These are phyloP conservation scores for Ceyx margarethae DNA, from an alignment of 2,113 vertebrate genomes.

Conservation along the genomic window DNA sequence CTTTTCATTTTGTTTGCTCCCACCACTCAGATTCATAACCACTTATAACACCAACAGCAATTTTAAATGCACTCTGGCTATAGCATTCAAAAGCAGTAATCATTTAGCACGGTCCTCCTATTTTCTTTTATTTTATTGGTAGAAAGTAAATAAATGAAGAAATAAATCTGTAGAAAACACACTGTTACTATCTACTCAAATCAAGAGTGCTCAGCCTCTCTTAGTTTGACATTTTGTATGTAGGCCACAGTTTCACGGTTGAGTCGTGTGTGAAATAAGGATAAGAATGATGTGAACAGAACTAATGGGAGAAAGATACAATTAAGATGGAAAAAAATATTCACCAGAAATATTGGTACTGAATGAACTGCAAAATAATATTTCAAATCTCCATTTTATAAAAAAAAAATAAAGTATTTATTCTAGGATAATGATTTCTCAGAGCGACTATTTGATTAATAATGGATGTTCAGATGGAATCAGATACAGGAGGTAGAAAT, in stretches of 20 bases:
- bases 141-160: neutral
- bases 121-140: neutral
- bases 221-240: neutral
- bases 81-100: neutral
- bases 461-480: conserved; percentile 27
- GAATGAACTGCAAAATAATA: neutral
- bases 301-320: neutral
- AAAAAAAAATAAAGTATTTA: conserved; percentile 23
- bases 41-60: neutral
- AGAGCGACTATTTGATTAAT: conserved; percentile 30
- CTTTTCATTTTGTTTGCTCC: neutral
- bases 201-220: neutral
- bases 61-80: neutral
- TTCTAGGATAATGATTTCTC: conserved; percentile 27
- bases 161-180: neutral
- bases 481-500: conserved; percentile 43
- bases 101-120: neutral
- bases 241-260: conserved; percentile 17
- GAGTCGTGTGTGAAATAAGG: neutral
- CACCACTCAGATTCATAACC: neutral
- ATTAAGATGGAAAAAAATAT: neutral
- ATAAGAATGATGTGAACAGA: neutral
- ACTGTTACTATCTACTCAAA: neutral
- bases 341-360: neutral
- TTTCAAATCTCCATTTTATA: neutral